A percentile compares a stretch with the other conserved stretches of the same genome.
These are phyloP conservation scores for Physeter macrocephalus DNA, from an alignment of 2,113 vertebrate species.

Conservation along the genomic window DNA sequence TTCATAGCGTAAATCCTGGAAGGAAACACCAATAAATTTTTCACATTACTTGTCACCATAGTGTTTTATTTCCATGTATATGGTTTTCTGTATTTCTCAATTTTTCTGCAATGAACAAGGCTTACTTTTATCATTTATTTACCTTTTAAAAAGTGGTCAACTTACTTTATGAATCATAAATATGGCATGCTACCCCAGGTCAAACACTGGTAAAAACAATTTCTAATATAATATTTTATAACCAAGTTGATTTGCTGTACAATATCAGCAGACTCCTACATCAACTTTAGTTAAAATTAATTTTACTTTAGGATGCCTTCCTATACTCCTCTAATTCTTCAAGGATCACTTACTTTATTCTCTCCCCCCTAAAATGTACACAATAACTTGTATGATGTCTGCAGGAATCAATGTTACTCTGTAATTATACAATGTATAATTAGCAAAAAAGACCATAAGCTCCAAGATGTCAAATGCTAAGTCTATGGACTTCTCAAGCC, in stretches of 20 bases:
- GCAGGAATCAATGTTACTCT: not conserved
- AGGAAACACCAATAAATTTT: not conserved
- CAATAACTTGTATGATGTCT: not conserved
- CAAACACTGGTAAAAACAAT: not conserved
- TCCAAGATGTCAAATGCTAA: not conserved
- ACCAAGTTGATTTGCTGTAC: not conserved
- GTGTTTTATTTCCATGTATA: not conserved
- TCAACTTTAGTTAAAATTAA: slow-evolving; percentile 19
- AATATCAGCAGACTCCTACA: not conserved
- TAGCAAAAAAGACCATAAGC: not conserved
- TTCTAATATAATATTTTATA: slow-evolving; percentile 19
- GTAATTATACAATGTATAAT: not conserved
- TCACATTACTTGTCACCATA: not conserved
- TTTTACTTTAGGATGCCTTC: slow-evolving; percentile 12
- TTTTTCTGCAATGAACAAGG: not conserved
- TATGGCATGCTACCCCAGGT: not conserved
- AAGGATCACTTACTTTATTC: not conserved
- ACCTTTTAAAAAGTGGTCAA: not conserved
- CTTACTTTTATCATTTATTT: not conserved
- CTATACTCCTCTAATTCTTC: not conserved
- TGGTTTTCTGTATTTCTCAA: not conserved
- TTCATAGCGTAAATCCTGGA: not conserved
- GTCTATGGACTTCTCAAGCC: not conserved
- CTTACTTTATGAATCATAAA: slow-evolving; percentile 3
- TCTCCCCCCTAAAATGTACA: not conserved